Evolutionary conservation across 2,888 invertebrate genomes (phyloP).

Genomic region (Hybos culiciformis): DNA sequence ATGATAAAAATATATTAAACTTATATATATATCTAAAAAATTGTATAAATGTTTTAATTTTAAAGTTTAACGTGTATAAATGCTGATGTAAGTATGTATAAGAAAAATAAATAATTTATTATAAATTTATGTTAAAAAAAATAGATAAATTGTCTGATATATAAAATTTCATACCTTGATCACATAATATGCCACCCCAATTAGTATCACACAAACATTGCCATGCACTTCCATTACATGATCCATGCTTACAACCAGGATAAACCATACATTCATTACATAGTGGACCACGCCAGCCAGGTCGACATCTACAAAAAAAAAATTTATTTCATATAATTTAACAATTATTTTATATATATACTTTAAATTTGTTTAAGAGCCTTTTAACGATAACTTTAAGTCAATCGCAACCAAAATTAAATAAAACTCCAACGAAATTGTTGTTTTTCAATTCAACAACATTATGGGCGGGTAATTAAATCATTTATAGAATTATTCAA

Average conservation of each 20-base stretch:
- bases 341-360: not conserved
- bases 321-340: not conserved
- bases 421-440: no score
- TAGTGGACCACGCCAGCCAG: slow-evolving; percentile 83
- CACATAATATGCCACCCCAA: slow-evolving; percentile 96
- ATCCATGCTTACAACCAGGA: slow-evolving; percentile 93
- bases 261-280: slow-evolving; percentile 90
- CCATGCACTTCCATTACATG: slow-evolving; percentile 87
- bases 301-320: slow-evolving; percentile 55
- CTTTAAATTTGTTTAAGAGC: not conserved
- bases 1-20: slow-evolving; percentile 15
- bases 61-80: no score
- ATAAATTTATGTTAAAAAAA: no score
- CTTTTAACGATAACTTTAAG: no score
- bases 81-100: no score
- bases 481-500: no score
- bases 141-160: slow-evolving; percentile 16
- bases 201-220: slow-evolving; percentile 95
- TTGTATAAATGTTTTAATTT: not conserved
- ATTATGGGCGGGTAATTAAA: not conserved
- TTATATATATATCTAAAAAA: slow-evolving; percentile 4
- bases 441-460: not conserved
- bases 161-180: slow-evolving; percentile 70
- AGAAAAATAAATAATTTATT: no score
- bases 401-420: no score